Evolutionary conservation across 2,888 invertebrate species (phyloP).

Genomic region (Spodoptera exigua): DNA sequence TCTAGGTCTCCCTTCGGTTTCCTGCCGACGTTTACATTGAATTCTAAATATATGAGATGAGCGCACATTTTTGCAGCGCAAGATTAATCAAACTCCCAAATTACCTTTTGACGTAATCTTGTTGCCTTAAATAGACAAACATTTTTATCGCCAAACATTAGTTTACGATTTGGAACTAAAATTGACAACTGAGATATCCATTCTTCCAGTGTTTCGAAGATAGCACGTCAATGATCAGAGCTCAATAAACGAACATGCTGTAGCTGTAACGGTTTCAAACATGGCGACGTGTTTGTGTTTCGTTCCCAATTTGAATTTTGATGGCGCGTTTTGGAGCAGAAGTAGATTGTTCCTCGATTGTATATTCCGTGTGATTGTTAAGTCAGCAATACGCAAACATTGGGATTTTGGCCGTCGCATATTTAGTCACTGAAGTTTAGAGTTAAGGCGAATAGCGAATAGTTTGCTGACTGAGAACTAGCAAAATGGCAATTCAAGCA

Average conservation of each 20-base stretch:
- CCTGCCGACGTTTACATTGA: too few relatives aligned
- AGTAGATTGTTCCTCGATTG: background rate
- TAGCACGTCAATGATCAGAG: constrained; percentile 7
- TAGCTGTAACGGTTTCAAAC: constrained; percentile 13
- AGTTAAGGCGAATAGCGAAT: too few relatives aligned
- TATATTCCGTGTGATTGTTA: background rate
- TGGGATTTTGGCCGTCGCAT: too few relatives aligned
- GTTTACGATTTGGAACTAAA: constrained; percentile 12
- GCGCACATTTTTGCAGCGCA: too few relatives aligned
- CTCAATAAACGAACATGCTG: constrained; percentile 1
- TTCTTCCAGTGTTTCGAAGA: constrained; percentile 7
- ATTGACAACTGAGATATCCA: constrained; percentile 2
- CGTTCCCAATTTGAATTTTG: constrained; percentile 22
- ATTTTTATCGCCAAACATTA: constrained; percentile 20
- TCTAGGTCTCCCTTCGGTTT: too few relatives aligned
- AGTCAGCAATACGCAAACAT: too few relatives aligned
- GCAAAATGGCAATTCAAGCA: too few relatives aligned
- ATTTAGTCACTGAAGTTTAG: too few relatives aligned
- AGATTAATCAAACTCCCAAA: background rate
- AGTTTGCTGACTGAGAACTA: too few relatives aligned
- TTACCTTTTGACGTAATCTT: constrained; percentile 5
- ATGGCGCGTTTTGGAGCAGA: constrained; percentile 5
- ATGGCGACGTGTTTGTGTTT: constrained; percentile 16
- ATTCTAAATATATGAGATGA: too few relatives aligned
- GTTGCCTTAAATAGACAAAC: too few relatives aligned